Conservation (phyloP, 1,140 invertebrate species). For the Procambarus clarkii region DNA sequence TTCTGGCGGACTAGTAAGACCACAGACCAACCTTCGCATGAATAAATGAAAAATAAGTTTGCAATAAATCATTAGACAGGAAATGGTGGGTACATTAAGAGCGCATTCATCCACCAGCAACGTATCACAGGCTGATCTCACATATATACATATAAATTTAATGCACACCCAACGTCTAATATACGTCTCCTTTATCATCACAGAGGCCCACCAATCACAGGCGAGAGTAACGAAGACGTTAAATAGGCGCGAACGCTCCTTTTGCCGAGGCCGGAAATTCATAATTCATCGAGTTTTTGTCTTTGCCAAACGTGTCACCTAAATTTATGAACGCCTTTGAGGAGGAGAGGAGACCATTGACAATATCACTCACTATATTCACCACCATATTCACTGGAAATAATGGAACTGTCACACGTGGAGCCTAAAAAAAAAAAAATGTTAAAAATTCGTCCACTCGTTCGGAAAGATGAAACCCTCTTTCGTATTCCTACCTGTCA, state of each 20-base stretch:
- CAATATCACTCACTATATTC: background rate
- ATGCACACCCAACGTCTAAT: too few species aligned
- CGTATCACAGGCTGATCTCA: too few species aligned
- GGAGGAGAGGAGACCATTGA: background rate
- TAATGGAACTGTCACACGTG: slow-evolving; percentile 2
- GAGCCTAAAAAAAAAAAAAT: background rate
- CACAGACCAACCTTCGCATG: too few species aligned
- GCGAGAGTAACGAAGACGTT: background rate
- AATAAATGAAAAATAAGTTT: too few species aligned
- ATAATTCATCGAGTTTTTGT: background rate
- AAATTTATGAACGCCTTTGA: slow-evolving; percentile 1
- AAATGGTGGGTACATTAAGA: too few species aligned
- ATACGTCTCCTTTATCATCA: too few species aligned
- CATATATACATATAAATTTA: too few species aligned
- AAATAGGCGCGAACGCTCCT: background rate
- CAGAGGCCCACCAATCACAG: slow-evolving; percentile 2
- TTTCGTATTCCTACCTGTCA: slow-evolving; percentile 24
- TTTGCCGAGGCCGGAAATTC: background rate
- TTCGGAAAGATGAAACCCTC: background rate
- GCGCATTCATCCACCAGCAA: too few species aligned
- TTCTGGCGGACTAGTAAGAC: too few species aligned
- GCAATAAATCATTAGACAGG: too few species aligned
- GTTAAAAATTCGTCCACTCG: background rate
- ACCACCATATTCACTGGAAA: slow-evolving; percentile 6
- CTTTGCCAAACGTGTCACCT: background rate